Base-by-base conservation (phyloP, 1,140 invertebrate species). In the Cephus cinctus region DNA sequence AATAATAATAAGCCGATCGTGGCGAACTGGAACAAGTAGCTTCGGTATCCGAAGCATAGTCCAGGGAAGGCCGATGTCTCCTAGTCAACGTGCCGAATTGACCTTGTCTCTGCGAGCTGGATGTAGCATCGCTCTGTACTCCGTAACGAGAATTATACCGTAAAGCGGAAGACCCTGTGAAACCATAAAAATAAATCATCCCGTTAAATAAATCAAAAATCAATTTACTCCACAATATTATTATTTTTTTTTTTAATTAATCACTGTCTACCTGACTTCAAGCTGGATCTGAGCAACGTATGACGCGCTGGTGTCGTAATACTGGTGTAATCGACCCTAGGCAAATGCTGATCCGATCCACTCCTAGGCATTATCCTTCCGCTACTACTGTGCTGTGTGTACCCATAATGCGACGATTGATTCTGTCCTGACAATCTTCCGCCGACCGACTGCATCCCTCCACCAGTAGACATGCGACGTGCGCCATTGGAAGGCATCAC, bases 31-130 rank as follows among this genome's bases (percentile, higher is more conserved):
- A 75, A 50, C 86, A 87, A 0, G 87, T 88, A 1, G 91, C 89
- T 78, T 98, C 95, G 0, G 94, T 96, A 65, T 98, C 95, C 11
- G 94, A 96, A 22, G 90, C 91, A 69, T 94, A 94, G 73, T 94
- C 92, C 53, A 94, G 76, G 34, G 87, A 86, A 16, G 83, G 80
- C 50, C 88, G 78, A 56, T 88, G 85, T 50, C 88, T 79, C 65
- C 87, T 81, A 0, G 83, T 82, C 42, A 84, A 73, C 44, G 81
- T 83, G 20, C 75, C 72, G 31, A 73, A 75, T 42, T 72, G 71
- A 42, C 65, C 59, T 66, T 79, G 57, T 56, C 73, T 64, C 58
- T 75, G 53, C 35, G 72, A 52, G 67, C 69, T 48, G 59, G 75
- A 47, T 54, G 80, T 52, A 66, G 78, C 34, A 76, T 83, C 54